Evolutionary conservation across 2,113 vertebrate species (phyloP), one percentile per base, ranked within the genome.

Genomic region (Esox niger): DNA sequence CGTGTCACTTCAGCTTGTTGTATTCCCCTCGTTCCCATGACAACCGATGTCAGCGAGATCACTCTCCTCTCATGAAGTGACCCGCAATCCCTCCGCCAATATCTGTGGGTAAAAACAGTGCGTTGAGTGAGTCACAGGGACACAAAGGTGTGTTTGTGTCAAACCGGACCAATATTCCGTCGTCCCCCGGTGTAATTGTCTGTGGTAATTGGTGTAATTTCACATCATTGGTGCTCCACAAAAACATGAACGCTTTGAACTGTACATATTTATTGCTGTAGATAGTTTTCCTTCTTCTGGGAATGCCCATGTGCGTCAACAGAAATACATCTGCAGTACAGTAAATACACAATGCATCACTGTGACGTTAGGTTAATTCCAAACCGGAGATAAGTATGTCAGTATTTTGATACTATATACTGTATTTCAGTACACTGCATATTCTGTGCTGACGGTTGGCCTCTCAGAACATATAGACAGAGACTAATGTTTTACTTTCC

Each of bases 31-130:
- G n/a, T n/a, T n/a, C n/a, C n/a, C 33, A 35, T 10, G 8, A 4
- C 8, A 35, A 35, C 9, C 2, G 11, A 11, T 35, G 33, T 35
- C 33, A 35, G 10, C 11, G 10, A 10, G 38, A 69, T 78, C 77
- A 63, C 75, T 82, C 71, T 74, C 69, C 70, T 82, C 70, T n/a
- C 73, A 82, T 76, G 66, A 58, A 74, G 70, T 85, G 85, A 89
- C 78, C 85, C 84, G 87, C 79, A 60, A 73, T 79, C 78, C 73
- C 73, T 83, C 81, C 74, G 80, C 80, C 74, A 21, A 74, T 72
- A 68, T 69, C 76, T 85, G 73, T 79, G 81, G 63, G 72, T 81
- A 35, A 52, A 82, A 56, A 70, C 30, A 77, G 77, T 75, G 80
- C 79, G n/a, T n/a, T n/a, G n/a, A n/a, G n/a, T n/a, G n/a, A n/a